Conservation (phyloP, 92 coral and sea anemone species). For the Siderastrea radians region DNA sequence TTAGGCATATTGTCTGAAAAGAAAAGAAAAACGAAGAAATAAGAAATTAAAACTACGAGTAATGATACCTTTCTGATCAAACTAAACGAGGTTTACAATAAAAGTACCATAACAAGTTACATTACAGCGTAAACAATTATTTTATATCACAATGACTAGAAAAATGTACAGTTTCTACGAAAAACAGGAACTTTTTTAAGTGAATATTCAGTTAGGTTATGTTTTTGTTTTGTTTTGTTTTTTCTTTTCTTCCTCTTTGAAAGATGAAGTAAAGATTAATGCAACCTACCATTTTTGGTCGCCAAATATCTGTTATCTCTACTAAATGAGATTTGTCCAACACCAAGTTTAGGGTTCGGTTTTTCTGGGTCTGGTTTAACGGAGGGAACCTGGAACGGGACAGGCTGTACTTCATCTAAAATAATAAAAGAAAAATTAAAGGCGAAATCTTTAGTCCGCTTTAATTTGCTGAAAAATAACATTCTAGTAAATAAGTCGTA, state of each 20-base stretch:
- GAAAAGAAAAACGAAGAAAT: not conserved
- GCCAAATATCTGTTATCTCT: conserved; percentile 91
- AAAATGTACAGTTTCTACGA: too few species aligned
- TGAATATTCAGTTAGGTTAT: too few species aligned
- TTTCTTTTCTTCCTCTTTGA: too few species aligned
- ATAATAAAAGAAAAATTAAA: not conserved
- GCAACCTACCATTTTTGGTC: conserved; percentile 85
- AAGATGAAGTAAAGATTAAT: too few species aligned
- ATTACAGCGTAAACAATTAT: too few species aligned
- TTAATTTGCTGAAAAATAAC: not conserved
- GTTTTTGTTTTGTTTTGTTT: too few species aligned
- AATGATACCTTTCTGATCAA: not conserved
- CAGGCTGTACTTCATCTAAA: conserved; percentile 88
- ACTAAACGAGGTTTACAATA: too few species aligned
- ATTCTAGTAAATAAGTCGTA: too few species aligned
- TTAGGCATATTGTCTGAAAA: conserved; percentile 94
- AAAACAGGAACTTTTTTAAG: too few species aligned
- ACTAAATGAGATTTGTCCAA: conserved; percentile 92
- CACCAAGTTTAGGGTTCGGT: conserved; percentile 92
- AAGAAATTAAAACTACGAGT: too few species aligned
- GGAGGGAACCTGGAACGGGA: conserved; percentile 88
- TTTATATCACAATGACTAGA: too few species aligned
- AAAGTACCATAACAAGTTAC: too few species aligned
- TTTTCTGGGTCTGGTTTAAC: conserved; percentile 95
- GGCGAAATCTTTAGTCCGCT: not conserved